Conservation (phyloP, 2,797 vertebrate genomes). For the Hoplostethus atlanticus region DNA sequence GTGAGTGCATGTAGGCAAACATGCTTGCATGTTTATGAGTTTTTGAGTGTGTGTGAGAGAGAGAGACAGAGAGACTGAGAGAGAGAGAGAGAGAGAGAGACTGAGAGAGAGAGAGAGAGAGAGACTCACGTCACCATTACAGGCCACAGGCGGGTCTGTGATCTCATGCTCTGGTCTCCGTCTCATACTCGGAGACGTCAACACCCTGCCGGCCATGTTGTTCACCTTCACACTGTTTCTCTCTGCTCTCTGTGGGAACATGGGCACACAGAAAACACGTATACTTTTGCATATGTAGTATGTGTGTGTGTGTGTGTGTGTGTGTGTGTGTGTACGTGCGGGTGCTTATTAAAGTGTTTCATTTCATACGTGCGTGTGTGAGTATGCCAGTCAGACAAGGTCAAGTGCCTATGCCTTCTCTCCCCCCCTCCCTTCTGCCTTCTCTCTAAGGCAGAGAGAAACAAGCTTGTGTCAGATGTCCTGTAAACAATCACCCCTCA, state of each 20-base stretch:
- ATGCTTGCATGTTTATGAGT: slow-evolving; percentile 34
- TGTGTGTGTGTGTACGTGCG: not conserved
- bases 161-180: slow-evolving; percentile 65
- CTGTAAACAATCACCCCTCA: slow-evolving; percentile 72
- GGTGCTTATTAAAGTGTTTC: slow-evolving; percentile 11
- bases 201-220: slow-evolving; percentile 65
- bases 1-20: slow-evolving; percentile 17
- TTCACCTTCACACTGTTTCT: slow-evolving; percentile 69
- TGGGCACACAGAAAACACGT: slow-evolving; percentile 31
- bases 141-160: slow-evolving; percentile 61
- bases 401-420: slow-evolving; percentile 68
- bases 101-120: not conserved
- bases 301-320: slow-evolving; percentile 28
- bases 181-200: slow-evolving; percentile 52
- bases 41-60: slow-evolving; percentile 15
- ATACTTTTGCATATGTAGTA: slow-evolving; percentile 58
- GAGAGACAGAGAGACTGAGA: too few relatives aligned
- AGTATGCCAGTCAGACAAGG: slow-evolving; percentile 69
- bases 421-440: slow-evolving; percentile 36
- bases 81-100: too few relatives aligned
- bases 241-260: slow-evolving; percentile 43
- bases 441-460: slow-evolving; percentile 54
- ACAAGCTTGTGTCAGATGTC: slow-evolving; percentile 76
- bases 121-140: slow-evolving; percentile 36
- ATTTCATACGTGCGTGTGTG: slow-evolving; percentile 42